Evolutionary conservation across 2,113 vertebrate genomes (phyloP), one percentile per base, ranked within the genome.

Genomic region (Nesogale talazaci): DNA sequence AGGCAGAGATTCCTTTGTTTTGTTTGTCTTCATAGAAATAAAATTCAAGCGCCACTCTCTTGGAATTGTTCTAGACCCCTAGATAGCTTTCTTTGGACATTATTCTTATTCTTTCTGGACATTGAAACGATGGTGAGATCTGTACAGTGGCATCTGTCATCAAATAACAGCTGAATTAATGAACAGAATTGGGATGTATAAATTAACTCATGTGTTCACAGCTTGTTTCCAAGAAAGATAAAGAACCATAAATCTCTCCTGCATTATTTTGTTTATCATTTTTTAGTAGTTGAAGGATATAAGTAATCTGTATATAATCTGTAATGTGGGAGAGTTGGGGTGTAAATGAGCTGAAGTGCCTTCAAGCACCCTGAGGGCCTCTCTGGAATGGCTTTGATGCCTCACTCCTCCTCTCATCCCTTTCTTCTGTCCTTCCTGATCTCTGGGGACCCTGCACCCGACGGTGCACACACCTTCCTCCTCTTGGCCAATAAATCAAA

Each of bases 91-190:
- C 94, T 94, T 76, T 95, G 96, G 46, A 12, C 2, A 52, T 52
- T 52, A 52, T 52, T 52, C 10, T 52, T 52, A 52, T 52, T 52
- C 46, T 94, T 86, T 96, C 95, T 78, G 77, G 89, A 95, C 92
- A 92, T 96, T 36, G 96, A 92, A 87, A 95, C 4, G 86, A 38
- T 2, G 91, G 94, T 95, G 85, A 96, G 97, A 96, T 96, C 96
- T 82, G 9, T 29, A 88, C n/a, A 88, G 17, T 93, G 92, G 82
- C 93, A 34, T 72, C 0, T 88, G 34, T 93, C 94, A 27, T 94
- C 93, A 93, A 89, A 90, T 94, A 90, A 61, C 20, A 83, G 29
- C n/a, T 81, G 81, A 61, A 90, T 61, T 92, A 84, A 91, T 76
- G 84, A 2, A 1, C 86, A 90, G 93, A 87, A 88, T 84, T 90